A percentile compares a stretch with the other conserved stretches of the same genome.
phyloP scores from a whole-genome alignment of 2,797 vertebrate genomes.

The Phalanger gymnotis region DNA sequence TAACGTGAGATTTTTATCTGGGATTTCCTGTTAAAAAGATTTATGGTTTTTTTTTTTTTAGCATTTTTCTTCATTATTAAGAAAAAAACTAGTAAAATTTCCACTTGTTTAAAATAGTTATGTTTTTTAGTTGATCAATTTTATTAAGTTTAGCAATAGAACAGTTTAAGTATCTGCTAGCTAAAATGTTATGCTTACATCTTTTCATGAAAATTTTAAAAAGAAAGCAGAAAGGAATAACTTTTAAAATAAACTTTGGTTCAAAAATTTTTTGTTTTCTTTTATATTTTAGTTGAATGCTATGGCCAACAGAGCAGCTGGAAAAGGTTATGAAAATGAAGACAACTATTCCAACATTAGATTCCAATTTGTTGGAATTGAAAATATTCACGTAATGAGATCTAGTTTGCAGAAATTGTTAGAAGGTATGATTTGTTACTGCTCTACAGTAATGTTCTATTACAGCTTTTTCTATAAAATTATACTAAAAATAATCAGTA shows the following conservation, averaged over 20 bases:
- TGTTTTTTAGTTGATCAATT: neutral
- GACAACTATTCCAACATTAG: conserved; percentile 99
- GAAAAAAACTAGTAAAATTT: neutral
- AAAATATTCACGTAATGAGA: conserved; percentile 99
- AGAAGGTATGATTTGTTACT: conserved; percentile 89
- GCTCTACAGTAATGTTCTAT: conserved; percentile 11
- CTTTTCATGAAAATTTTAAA: conserved; percentile 50
- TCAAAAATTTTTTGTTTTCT: conserved; percentile 64
- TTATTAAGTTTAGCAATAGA: neutral
- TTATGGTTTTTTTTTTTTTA: neutral
- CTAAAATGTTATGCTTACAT: conserved; percentile 33
- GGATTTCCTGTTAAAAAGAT: neutral
- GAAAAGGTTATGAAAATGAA: conserved; percentile 99
- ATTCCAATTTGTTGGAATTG: conserved; percentile 99
- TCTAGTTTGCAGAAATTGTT: conserved; percentile 95
- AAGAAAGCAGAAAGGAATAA: neutral
- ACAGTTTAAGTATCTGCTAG: conserved; percentile 40
- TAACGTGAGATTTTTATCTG: neutral
- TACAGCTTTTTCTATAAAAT: neutral
- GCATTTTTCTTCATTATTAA: neutral
- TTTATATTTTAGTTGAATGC: conserved; percentile 91
- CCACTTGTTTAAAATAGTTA: conserved; percentile 32
- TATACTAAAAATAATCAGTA: conserved; percentile 25
- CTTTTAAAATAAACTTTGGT: conserved; percentile 26
- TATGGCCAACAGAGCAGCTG: conserved; percentile 97